Evolutionary conservation across 2,113 vertebrate genomes (phyloP), one percentile per base, ranked within the genome.

Genomic region (Alaudala cheleensis): DNA sequence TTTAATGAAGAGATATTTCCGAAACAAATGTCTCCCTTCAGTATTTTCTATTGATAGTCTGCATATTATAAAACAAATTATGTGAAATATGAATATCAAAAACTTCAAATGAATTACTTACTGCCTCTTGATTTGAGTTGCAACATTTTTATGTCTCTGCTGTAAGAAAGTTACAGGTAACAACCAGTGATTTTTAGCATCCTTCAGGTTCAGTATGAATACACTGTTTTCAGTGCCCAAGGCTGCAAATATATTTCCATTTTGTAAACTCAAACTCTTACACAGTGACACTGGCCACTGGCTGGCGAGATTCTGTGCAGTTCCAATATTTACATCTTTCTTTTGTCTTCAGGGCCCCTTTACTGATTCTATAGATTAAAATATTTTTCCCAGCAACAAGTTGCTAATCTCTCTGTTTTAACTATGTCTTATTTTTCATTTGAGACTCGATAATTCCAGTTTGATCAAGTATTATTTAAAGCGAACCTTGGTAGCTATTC

Each of bases 11-110:
- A 97, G 94, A 74, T 50, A 84, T 79, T 95, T 96, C 40, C 0
- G 61, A 98, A 98, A 95, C 76, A 97, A 92, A 97, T 96, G 65
- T 95, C 90, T 95, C 91, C 81, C 94, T 93, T 96, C 47, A 11
- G 66, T 66, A 49, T 87, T 66, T 49, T 90, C 95, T 93, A 89
- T 92, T 31, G 73, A 97, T 94, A 81, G 70, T 70, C 64, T 86
- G 96, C 93, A 90, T 93, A 92, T 96, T 95, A 96, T 91, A 93
- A 97, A 97, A 96, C 78, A 96, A 90, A 96, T 96, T 94, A 85
- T 5, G 5, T 81, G 83, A 95, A 92, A 88, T 86, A 93, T 81
- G 71, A 96, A 84, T 93, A 86, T 64, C 66, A 85, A 78, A 84
- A 95, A 96, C 50, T 21, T 29, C 51, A 79, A 81, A 88, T 81